Conservation (phyloP, 2,888 invertebrate species). For the Hirtodrosophila cameraria region DNA sequence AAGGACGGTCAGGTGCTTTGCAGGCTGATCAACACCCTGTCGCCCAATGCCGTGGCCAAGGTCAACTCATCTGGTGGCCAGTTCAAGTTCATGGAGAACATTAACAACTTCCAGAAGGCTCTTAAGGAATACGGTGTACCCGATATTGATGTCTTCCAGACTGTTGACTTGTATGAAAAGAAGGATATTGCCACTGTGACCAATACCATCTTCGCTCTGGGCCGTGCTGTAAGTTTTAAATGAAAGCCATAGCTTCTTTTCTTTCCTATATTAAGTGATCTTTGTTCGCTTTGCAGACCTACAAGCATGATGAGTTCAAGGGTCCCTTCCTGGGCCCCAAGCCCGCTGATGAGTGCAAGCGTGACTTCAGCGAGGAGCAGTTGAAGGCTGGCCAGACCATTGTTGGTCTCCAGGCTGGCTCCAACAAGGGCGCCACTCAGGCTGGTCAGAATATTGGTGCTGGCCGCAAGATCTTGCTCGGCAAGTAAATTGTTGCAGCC, state of each 20-base stretch:
- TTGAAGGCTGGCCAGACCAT: slow-evolving; percentile 94
- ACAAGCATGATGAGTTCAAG: slow-evolving; percentile 92
- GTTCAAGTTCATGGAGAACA: slow-evolving; percentile 99
- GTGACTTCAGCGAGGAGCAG: slow-evolving; percentile 96
- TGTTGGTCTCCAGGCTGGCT: slow-evolving; percentile 97
- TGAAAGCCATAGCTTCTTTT: background rate
- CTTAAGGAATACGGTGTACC: slow-evolving; percentile 94
- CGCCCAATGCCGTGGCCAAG: slow-evolving; percentile 94
- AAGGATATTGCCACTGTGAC: slow-evolving; percentile 94
- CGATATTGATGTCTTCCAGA: slow-evolving; percentile 97
- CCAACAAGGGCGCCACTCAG: slow-evolving; percentile 97
- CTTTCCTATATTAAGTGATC: background rate
- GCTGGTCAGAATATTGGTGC: slow-evolving; percentile 96
- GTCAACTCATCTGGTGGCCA: slow-evolving; percentile 97
- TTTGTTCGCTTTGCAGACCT: slow-evolving; percentile 86
- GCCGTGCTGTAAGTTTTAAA: slow-evolving; percentile 89
- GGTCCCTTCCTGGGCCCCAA: slow-evolving; percentile 97
- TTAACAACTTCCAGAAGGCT: slow-evolving; percentile 95
- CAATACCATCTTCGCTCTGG: slow-evolving; percentile 93
- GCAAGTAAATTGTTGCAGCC: slow-evolving; percentile 88
- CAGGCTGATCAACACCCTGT: slow-evolving; percentile 96
- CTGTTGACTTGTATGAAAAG: slow-evolving; percentile 98
- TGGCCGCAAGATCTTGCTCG: slow-evolving; percentile 94
- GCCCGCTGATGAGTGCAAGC: slow-evolving; percentile 96
- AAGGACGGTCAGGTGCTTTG: slow-evolving; percentile 97